These are phyloP conservation scores for Phaethornis superciliosus DNA, from an alignment of 2,113 vertebrate species.

Conservation along the genomic window DNA sequence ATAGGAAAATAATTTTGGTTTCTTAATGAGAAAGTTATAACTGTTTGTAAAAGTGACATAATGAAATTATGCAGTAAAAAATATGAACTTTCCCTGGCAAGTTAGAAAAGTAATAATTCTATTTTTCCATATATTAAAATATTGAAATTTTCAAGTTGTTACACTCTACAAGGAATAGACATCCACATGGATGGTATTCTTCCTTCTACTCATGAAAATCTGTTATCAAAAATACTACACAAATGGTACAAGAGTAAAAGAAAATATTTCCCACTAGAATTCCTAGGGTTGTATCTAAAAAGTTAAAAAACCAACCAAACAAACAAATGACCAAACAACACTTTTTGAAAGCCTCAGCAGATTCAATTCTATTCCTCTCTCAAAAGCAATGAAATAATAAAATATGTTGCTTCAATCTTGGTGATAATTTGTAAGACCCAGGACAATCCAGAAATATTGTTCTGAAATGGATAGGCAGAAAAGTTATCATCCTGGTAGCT, in stretches of 20 bases:
- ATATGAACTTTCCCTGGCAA: not conserved
- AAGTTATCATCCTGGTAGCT: not conserved
- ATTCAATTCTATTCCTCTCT: not conserved
- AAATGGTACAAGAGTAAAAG: not conserved
- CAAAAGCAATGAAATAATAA: not conserved
- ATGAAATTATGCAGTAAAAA: not conserved
- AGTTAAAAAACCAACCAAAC: too few species aligned
- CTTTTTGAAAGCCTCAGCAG: not conserved
- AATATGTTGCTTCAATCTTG: not conserved
- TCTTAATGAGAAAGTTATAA: not conserved
- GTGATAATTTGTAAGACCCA: not conserved
- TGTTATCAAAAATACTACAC: not conserved
- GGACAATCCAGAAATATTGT: not conserved
- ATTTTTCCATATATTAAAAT: not conserved
- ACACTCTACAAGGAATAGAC: not conserved
- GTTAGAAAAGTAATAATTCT: not conserved
- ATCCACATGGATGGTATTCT: not conserved
- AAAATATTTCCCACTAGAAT: not conserved
- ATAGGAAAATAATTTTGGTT: not conserved
- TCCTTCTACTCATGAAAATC: rapidly evolving
- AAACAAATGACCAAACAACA: too few species aligned
- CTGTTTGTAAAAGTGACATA: not conserved
- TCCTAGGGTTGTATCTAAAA: not conserved
- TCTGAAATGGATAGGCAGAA: not conserved
- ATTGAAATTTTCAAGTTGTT: not conserved